Evolutionary conservation across 2,888 invertebrate genomes (phyloP).

Genomic region (Psylliodes chrysocephalus): DNA sequence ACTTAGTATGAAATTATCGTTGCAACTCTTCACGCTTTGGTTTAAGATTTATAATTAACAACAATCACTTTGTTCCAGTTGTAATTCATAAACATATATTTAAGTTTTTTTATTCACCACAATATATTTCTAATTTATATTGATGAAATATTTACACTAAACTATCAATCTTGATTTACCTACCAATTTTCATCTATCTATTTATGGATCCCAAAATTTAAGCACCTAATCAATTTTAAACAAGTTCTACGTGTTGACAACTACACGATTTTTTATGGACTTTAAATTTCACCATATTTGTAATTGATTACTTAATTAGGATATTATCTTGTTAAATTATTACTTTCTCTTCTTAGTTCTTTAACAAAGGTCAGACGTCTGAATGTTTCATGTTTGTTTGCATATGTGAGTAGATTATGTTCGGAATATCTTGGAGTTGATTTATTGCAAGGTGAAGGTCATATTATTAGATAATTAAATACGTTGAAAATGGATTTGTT

Average conservation of each 20-base stretch:
- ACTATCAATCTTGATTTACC: background rate
- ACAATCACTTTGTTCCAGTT: too few relatives aligned
- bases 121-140: background rate
- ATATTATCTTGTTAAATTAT: conserved; percentile 1
- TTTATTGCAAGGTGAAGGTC: conserved; percentile 9
- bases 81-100: too few relatives aligned
- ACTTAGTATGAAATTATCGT: too few relatives aligned
- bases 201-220: background rate
- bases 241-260: conserved; percentile 8
- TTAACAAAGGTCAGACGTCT: conserved; percentile 17
- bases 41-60: too few relatives aligned
- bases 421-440: background rate
- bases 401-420: conserved; percentile 8
- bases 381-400: conserved; percentile 5
- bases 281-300: conserved; percentile 13
- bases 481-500: too few relatives aligned
- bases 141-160: background rate
- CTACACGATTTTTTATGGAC: background rate
- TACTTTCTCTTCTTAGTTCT: conserved; percentile 6
- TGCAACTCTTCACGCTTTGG: too few relatives aligned
- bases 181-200: background rate
- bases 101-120: background rate
- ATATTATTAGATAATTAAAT: background rate
- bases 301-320: conserved; percentile 17
- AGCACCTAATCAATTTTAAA: conserved; percentile 14